Percentiles rank a stretch among this genome's conserved stretches.
phyloP scores from a whole-genome alignment of 30 jellyfish, hydroid and myxozoan genomes.

The Turritopsis rubra region DNA sequence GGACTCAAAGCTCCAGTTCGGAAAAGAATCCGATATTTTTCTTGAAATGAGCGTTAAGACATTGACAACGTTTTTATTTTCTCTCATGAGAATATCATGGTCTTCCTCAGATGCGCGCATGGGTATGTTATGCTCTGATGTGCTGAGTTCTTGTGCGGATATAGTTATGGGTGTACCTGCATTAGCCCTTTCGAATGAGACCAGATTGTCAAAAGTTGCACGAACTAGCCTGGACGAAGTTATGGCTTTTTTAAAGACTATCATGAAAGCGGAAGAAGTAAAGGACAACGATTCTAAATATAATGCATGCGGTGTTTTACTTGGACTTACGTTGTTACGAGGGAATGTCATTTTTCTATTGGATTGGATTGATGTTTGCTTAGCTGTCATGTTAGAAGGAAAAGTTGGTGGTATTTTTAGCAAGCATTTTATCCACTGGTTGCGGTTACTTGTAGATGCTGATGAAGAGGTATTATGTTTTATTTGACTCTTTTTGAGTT shows the following conservation, averaged over 20 bases:
- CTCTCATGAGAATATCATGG: conserved; percentile 79
- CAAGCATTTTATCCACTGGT: conserved; percentile 7
- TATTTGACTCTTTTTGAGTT: too few relatives aligned
- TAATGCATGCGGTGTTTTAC: conserved; percentile 45
- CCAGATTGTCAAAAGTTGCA: conserved; percentile 73
- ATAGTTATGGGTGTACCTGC: conserved; percentile 62
- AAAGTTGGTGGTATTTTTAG: conserved; percentile 6
- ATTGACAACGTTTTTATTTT: conserved; percentile 55
- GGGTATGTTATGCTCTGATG: conserved; percentile 53
- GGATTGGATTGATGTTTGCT: conserved; percentile 66
- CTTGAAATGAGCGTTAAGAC: conserved; percentile 79
- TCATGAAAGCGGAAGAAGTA: conserved; percentile 23
- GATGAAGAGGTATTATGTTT: neutral
- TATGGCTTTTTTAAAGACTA: conserved; percentile 40
- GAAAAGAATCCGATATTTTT: conserved; percentile 49
- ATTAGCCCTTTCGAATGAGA: conserved; percentile 59
- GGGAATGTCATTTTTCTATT: conserved; percentile 50
- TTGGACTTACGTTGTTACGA: conserved; percentile 65
- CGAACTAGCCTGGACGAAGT: conserved; percentile 49
- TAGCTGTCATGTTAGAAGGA: neutral
- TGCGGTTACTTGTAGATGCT: neutral
- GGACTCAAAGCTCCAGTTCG: neutral
- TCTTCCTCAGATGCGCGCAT: conserved; percentile 33
- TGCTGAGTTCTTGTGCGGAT: conserved; percentile 47
- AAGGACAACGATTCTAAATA: conserved; percentile 18